Evolutionary conservation across 2,888 invertebrate genomes (phyloP), one percentile per base, ranked within the genome.

Genomic region (Stenotaenia linearis): DNA sequence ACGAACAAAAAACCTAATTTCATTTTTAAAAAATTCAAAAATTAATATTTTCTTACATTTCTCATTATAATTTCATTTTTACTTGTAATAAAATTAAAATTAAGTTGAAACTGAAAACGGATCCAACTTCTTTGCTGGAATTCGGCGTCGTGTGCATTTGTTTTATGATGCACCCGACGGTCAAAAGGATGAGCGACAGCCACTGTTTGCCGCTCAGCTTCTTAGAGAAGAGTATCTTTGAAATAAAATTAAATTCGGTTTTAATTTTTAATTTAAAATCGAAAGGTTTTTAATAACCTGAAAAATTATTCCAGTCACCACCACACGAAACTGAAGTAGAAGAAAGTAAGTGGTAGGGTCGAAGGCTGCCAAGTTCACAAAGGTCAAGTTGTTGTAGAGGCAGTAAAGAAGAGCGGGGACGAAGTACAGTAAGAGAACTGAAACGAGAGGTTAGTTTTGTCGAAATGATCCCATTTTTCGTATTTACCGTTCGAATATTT

Each of bases 321-420:
- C 96, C 45, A 97, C 96, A 84, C 97, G 89, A 83, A 97, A 90
- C 86, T 97, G 97, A 7, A 97, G 88, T 69, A 97, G 87, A 80
- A 97, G 89, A 86, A 93, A 96, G 86, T 97, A 97, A 0, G 97
- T 96, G 0, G 97, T 97, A 0, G 97, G 97, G 86, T 97, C 97
- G 87, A 96, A 97, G 79, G 91, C 91, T 12, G 94, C 92, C 83
- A 97, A 89, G 88, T 97, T 97, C 78, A 94, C 89, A 87, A 96
- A 97, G 35, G 96, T 91, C 84, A 98, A 89, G 88, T 97, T 97
- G 86, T 98, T 97, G 89, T 97, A 97, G 78, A 97, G 88, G 84
- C 96, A 97, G 86, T 98, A 98, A 79, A 97, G 87, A 84, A 94
- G 90, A 0, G 97, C 93, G 61, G 97, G 97, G 82, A 97, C 91